Conservation (phyloP, 2,888 invertebrate species). For the Encarsia formosa region DNA sequence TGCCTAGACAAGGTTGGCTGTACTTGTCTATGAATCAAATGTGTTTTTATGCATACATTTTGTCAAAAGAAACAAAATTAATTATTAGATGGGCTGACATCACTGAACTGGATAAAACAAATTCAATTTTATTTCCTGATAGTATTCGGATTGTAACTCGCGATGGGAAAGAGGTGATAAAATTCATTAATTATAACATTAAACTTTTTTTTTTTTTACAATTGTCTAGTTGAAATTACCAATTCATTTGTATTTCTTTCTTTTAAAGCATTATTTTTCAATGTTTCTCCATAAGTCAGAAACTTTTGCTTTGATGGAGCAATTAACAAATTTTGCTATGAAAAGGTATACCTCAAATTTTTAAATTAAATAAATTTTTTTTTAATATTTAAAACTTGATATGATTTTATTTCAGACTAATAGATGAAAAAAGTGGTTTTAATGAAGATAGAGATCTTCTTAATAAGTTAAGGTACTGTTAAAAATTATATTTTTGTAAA, state of each 20-base stretch:
- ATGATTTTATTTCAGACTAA: slow-evolving; percentile 61
- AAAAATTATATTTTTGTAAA: background rate
- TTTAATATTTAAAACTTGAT: slow-evolving; percentile 21
- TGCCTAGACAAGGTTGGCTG: slow-evolving; percentile 95
- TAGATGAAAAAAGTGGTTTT: slow-evolving; percentile 87
- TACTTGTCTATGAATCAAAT: slow-evolving; percentile 95
- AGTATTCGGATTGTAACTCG: slow-evolving; percentile 82
- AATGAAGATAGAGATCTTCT: slow-evolving; percentile 83
- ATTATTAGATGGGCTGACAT: slow-evolving; percentile 89
- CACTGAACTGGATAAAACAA: slow-evolving; percentile 72
- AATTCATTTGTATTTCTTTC: slow-evolving; percentile 17
- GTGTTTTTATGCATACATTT: slow-evolving; percentile 92
- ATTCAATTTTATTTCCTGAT: slow-evolving; percentile 76
- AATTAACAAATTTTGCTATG: slow-evolving; percentile 94
- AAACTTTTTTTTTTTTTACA: no score
- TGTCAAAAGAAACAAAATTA: slow-evolving; percentile 85
- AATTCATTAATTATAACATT: no score
- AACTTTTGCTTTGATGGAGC: slow-evolving; percentile 88
- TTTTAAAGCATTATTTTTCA: slow-evolving; percentile 78
- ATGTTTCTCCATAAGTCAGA: slow-evolving; percentile 86
- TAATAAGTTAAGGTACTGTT: slow-evolving; percentile 67
- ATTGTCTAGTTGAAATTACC: slow-evolving; percentile 7
- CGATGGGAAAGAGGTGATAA: slow-evolving; percentile 64
- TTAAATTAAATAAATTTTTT: slow-evolving; percentile 8
- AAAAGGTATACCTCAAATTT: slow-evolving; percentile 62